These are phyloP conservation scores for Drosophila orosa DNA, from an alignment of 1,140 invertebrate genomes.

Conservation along the genomic window DNA sequence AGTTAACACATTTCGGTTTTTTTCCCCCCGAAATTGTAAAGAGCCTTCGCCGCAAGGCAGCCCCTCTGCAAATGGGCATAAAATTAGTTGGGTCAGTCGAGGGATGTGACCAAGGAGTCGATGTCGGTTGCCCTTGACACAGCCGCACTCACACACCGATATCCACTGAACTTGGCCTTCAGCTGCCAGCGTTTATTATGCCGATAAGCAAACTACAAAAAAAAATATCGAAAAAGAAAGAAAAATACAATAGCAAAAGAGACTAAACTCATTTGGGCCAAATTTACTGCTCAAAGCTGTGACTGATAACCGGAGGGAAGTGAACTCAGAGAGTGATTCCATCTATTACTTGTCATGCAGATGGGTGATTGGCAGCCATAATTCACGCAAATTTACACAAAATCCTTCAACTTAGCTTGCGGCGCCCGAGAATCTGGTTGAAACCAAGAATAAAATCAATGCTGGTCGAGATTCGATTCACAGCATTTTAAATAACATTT, in stretches of 20 bases:
- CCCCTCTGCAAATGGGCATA: slow-evolving; percentile 72
- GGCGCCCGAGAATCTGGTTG: not conserved
- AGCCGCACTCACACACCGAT: slow-evolving; percentile 25
- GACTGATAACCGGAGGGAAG: slow-evolving; percentile 54
- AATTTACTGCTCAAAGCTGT: slow-evolving; percentile 63
- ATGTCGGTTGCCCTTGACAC: slow-evolving; percentile 66
- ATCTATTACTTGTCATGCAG: slow-evolving; percentile 57
- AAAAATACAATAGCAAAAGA: slow-evolving; percentile 27
- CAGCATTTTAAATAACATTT: not conserved
- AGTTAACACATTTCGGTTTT: slow-evolving; percentile 80
- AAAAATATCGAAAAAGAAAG: slow-evolving; percentile 13
- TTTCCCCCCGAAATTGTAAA: slow-evolving; percentile 57
- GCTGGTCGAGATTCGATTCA: not conserved
- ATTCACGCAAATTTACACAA: slow-evolving; percentile 61
- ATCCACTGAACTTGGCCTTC: slow-evolving; percentile 68
- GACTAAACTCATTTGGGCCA: slow-evolving; percentile 60
- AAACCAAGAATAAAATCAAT: not conserved
- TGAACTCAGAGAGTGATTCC: slow-evolving; percentile 27
- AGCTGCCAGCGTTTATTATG: slow-evolving; percentile 59
- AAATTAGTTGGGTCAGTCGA: slow-evolving; percentile 77
- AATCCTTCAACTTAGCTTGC: slow-evolving; percentile 24
- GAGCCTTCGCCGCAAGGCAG: slow-evolving; percentile 39
- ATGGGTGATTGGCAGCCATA: slow-evolving; percentile 43
- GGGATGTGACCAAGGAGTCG: slow-evolving; percentile 67
- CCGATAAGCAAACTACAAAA: slow-evolving; percentile 64